Conservation (phyloP, 2,113 vertebrate genomes). For the Tretioscincus oriximinensis region DNA sequence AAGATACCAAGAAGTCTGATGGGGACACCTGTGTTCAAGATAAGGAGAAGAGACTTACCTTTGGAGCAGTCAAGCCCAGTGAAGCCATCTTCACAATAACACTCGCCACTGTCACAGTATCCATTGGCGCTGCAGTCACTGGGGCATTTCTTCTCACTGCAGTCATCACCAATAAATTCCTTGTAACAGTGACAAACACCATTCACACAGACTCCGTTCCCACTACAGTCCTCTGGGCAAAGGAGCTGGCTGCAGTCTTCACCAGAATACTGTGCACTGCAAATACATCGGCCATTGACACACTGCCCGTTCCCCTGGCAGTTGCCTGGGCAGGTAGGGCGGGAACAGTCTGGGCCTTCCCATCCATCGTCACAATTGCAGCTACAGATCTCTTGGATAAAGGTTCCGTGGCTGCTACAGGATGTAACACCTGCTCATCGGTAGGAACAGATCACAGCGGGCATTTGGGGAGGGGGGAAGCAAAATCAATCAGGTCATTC, state of each 20-base stretch:
- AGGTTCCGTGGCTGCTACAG: slow-evolving; percentile 80
- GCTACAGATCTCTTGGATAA: slow-evolving; percentile 70
- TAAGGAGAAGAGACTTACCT: slow-evolving; percentile 67
- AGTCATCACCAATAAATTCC: slow-evolving; percentile 77
- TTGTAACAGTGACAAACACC: slow-evolving; percentile 79
- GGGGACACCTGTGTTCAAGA: neutral
- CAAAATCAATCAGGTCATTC: neutral
- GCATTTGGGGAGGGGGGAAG: too few relatives aligned
- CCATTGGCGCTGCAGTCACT: slow-evolving; percentile 79
- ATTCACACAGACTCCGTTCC: slow-evolving; percentile 78
- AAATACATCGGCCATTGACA: slow-evolving; percentile 75
- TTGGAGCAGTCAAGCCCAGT: slow-evolving; percentile 80
- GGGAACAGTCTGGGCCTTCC: slow-evolving; percentile 81
- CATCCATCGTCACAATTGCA: slow-evolving; percentile 83
- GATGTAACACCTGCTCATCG: slow-evolving; percentile 57
- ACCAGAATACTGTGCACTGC: slow-evolving; percentile 74
- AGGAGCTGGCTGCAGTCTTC: slow-evolving; percentile 74
- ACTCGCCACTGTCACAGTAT: slow-evolving; percentile 82
- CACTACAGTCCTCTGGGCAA: slow-evolving; percentile 81
- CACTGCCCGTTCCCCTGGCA: slow-evolving; percentile 82
- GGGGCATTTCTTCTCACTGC: slow-evolving; percentile 77
- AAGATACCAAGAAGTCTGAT: neutral
- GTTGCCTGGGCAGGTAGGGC: slow-evolving; percentile 76
- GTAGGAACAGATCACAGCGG: neutral
- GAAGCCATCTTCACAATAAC: slow-evolving; percentile 83